Base-by-base conservation (phyloP, 2,888 invertebrate species). In the Phlogophora meticulosa region DNA sequence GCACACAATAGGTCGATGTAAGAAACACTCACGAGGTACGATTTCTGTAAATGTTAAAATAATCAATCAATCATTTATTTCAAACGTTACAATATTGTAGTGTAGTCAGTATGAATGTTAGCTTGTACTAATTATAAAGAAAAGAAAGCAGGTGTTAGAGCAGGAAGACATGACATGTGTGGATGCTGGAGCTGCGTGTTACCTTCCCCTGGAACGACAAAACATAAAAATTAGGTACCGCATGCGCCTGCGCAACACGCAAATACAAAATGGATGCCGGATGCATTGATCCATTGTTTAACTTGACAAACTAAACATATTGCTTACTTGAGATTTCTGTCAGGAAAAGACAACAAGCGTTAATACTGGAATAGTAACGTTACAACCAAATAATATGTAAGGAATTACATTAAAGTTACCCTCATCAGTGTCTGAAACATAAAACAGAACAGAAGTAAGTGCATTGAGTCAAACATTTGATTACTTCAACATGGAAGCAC, bases 21-120 rank as follows among this genome's bases (percentile, higher is more conserved):
- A 36, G 49, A 20, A 43, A 57, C 45, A 89, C 89, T 85, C 82
- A 92, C 92, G 86, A 57, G 92, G 89, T 9, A 92, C 80, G 11
- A 91, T 88, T 87, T 93, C 92, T 92, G 85, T 20, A 84, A 87
- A 61, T 52, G 34, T 60, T 57, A 57, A 59, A 28, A 57, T 0
- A 48, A 56, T 11, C 13, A 42, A 15, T 17, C 2, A 42, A 49
- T 60, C 15, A 48, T 17, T 34, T 4, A n/a, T n/a, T n/a, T n/a
- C n/a, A n/a, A n/a, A n/a, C n/a, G n/a, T n/a, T n/a, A n/a, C n/a
- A n/a, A n/a, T n/a, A n/a, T n/a, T n/a, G n/a, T n/a, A n/a, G n/a
- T n/a, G n/a, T n/a, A n/a, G n/a, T n/a, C n/a, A n/a, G n/a, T n/a
- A n/a, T n/a, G n/a, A n/a, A n/a, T n/a, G n/a, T n/a, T n/a, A n/a